Evolutionary conservation across 2,888 invertebrate genomes (phyloP).

Genomic region (Embidobia sp.): DNA sequence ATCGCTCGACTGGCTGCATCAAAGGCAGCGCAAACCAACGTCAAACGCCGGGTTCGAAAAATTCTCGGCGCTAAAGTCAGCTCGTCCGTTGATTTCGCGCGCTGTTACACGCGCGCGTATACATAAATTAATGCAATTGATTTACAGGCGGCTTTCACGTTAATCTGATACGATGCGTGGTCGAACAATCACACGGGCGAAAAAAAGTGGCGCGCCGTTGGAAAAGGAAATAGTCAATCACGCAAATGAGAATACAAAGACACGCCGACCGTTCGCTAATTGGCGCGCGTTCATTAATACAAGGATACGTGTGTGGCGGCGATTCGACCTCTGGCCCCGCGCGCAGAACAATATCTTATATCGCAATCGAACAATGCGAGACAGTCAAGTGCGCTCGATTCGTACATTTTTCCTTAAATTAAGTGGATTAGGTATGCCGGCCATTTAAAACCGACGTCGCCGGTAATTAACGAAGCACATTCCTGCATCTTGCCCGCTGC

Average conservation of each 20-base stretch:
- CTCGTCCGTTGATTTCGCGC: too few species aligned
- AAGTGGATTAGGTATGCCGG: conserved; percentile 58
- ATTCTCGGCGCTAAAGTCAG: too few species aligned
- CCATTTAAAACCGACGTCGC: conserved; percentile 8
- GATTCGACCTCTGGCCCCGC: conserved; percentile 55
- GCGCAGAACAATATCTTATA: conserved; percentile 65
- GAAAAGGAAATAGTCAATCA: conserved; percentile 71
- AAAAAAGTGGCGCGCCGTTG: conserved; percentile 24
- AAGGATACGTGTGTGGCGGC: conserved; percentile 65
- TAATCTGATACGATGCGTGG: conserved; percentile 1
- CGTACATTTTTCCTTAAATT: conserved; percentile 47
- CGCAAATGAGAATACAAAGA: conserved; percentile 71
- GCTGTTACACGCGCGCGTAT: neutral
- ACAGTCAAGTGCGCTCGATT: conserved; percentile 14
- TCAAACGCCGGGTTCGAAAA: too few species aligned
- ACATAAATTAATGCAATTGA: conserved; percentile 19
- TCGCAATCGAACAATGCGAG: conserved; percentile 48
- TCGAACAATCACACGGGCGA: conserved; percentile 9
- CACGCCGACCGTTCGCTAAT: conserved; percentile 68
- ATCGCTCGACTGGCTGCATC: too few species aligned
- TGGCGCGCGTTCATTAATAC: conserved; percentile 72
- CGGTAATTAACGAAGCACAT: conserved; percentile 50
- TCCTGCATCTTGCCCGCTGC: conserved; percentile 17
- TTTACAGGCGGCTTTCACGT: too few species aligned
- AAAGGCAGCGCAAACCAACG: too few species aligned